Base-by-base conservation (phyloP, 2,113 vertebrate species). In the Tachycineta bicolor region DNA sequence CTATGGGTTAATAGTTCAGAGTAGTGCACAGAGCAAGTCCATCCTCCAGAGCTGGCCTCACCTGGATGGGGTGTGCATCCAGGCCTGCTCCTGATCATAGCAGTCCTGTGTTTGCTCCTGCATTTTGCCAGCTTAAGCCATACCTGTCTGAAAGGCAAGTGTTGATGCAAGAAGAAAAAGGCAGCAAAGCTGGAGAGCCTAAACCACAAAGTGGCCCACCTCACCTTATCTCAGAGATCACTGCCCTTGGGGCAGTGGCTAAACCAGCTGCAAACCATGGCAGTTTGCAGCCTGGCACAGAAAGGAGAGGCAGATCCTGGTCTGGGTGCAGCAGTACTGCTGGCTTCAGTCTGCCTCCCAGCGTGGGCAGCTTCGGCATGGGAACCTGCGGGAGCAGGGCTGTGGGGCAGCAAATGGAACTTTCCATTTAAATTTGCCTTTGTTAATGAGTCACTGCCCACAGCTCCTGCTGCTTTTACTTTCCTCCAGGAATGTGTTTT, bases 381-480 rank as follows among this genome's bases (percentile, higher is more conserved):
- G 94, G 67, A 90, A 85, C 47, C 63, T 25, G 52, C n/a, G 56
- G 75, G 73, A 93, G 81, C 81, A 15, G 65, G 52, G 89, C 87
- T 56, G 77, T 4, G 56, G 50, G 55, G 59, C 31, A 44, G 59
- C 11, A 10, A 25, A 58, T 34, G 50, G 23, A 88, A 56, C 76
- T 94, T 95, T n/a, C 58, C 1, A 1, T 12, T 83, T 77, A 62
- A 69, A 63, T 95, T 92, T 95, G 46, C 50, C 59, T 92, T 86
- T 70, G 49, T 82, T 64, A 88, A 55, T 88, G 92, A 94, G 59
- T 90, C 71, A 88, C 88, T 74, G 46, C 75, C 71, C 76, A 29
- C 83, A 55, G 59, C 73, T 93, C 83, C 83, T 49, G 86, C 79
- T 93, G 71, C 85, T 94, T 97, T 93, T 88, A 37, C 75, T 88